phyloP scores from a whole-genome alignment of 2,888 invertebrate genomes.

The Allacma fusca region DNA sequence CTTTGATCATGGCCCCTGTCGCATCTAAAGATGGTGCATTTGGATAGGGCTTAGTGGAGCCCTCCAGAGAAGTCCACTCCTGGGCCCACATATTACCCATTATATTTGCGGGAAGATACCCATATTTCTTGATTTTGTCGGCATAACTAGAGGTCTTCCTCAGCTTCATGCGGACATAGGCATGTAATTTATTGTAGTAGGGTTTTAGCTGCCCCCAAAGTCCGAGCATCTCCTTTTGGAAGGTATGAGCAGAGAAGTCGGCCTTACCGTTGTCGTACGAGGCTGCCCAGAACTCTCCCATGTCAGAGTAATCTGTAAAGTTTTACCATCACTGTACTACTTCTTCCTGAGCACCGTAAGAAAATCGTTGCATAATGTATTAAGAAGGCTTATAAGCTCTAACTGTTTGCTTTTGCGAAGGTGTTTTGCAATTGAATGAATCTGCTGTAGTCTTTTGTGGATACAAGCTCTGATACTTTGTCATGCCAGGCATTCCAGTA shows the following conservation, averaged over 20 bases:
- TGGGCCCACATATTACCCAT: conserved; percentile 83
- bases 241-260: conserved; percentile 46
- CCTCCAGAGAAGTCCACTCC: conserved; percentile 79
- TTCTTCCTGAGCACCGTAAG: too few relatives aligned
- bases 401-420: conserved; percentile 62
- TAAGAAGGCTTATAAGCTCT: too few relatives aligned
- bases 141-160: conserved; percentile 9
- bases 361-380: too few relatives aligned
- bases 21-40: conserved; percentile 76
- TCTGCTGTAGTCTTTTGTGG: conserved; percentile 52
- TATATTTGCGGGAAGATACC: conserved; percentile 34
- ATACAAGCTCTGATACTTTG: conserved; percentile 39
- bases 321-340: background rate
- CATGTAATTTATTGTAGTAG: conserved; percentile 47
- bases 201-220: conserved; percentile 48
- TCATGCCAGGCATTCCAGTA: conserved; percentile 50
- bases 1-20: conserved; percentile 75
- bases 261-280: conserved; percentile 48
- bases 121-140: conserved; percentile 25
- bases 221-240: conserved; percentile 44
- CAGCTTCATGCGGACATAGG: conserved; percentile 47
- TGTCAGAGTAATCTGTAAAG: conserved; percentile 47
- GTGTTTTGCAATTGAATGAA: conserved; percentile 62
- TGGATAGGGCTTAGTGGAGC: conserved; percentile 78
- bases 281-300: conserved; percentile 53